phyloP scores from a whole-genome alignment of 1,140 invertebrate species.

The Pectinophora gossypiella region DNA sequence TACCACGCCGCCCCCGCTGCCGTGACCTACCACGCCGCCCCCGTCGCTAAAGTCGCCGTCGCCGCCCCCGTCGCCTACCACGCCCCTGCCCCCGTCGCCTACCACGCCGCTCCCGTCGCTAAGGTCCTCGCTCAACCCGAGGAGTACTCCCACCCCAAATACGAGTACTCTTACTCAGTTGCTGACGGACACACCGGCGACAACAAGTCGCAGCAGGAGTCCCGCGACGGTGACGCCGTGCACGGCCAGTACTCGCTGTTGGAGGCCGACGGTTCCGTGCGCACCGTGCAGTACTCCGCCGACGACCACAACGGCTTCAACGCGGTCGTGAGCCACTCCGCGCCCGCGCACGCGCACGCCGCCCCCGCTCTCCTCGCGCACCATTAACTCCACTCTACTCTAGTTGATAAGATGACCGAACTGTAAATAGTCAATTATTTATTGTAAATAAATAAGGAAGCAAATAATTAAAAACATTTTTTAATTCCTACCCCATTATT shows the following conservation, averaged over 20 bases:
- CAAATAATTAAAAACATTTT: no score
- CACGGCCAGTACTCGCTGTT: conserved; percentile 75
- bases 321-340: conserved; percentile 75
- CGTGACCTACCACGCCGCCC: conserved; percentile 26
- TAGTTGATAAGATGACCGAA: background rate
- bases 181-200: conserved; percentile 73
- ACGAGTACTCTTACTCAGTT: conserved; percentile 70
- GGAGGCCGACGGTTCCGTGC: conserved; percentile 75
- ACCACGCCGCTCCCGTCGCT: conserved; percentile 30
- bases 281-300: conserved; percentile 73
- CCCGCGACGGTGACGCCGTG: conserved; percentile 73
- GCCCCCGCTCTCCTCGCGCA: conserved; percentile 15
- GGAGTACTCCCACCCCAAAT: no score
- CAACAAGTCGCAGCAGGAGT: conserved; percentile 74
- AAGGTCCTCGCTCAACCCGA: conserved; percentile 31
- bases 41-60: conserved; percentile 14
- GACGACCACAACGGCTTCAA: conserved; percentile 75
- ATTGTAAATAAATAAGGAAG: conserved; percentile 1
- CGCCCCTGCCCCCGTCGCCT: conserved; percentile 10
- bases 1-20: conserved; percentile 23
- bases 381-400: background rate
- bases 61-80: conserved; percentile 24
- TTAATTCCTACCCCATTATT: no score
- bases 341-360: conserved; percentile 36
- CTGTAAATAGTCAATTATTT: conserved; percentile 1